Evolutionary conservation across 2,797 vertebrate genomes (phyloP), one percentile per base, ranked within the genome.

Genomic region (Cryptoprocta ferox): DNA sequence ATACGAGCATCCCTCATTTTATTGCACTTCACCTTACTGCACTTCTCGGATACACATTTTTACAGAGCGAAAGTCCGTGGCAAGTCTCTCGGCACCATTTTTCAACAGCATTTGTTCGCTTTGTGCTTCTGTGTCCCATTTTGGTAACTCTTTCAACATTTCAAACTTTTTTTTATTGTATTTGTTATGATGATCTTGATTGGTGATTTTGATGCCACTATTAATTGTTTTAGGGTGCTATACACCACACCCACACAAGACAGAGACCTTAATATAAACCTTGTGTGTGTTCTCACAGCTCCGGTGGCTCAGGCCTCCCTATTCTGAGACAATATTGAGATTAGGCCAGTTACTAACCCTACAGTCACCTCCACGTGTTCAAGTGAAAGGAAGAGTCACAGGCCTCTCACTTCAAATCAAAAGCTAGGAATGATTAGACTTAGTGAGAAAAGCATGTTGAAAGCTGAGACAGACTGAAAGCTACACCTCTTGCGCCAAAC

Each of bases 41-140:
- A 3, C 48, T 4, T 78, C 19, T 50, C 32, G 13, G 18, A 78
- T 2, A 19, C 10, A 32, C 45, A 10, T 35, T 53, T 78, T n/a
- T 78, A 78, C 3, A n/a, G 19, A 13, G 0, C 0, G 5, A 2
- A n/a, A n/a, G 48, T 53, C 11, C 53, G 19, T 6, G 30, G 18
- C 48, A 50, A n/a, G 30, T 16, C 68, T 73, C 28, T 42, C 26
- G 13, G 75, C 0, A 12, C 18, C 18, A n/a, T 35, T 78, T 21
- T 50, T n/a, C 75, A n/a, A 50, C 11, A 30, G 32, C 48, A 53
- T n/a, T 53, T n/a, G 11, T 21, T 16, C 7, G 42, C 73, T 76
- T 76, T 50, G 30, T 5, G 48, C 21, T n/a, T 78, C 42, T 12
- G 10, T n/a, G 48, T 24, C 75, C n/a, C 75, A 24, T 53, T 53